Percentiles rank a stretch among this genome's conserved stretches.
phyloP scores from a whole-genome alignment of 1,140 invertebrate genomes.

The Phocides pigmalion region DNA sequence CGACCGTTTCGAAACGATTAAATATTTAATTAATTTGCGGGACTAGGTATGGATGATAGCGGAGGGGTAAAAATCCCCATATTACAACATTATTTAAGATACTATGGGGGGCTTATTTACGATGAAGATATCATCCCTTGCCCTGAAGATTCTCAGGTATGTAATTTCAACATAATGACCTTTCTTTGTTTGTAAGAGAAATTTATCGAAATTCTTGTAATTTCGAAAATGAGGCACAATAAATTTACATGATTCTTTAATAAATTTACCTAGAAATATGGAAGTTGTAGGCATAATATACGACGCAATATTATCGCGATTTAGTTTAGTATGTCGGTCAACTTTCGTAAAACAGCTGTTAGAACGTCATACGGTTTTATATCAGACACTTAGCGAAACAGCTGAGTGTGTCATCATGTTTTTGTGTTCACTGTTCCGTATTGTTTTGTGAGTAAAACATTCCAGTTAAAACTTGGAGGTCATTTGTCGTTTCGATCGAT shows the following conservation, averaged over 20 bases:
- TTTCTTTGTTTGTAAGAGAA: constrained; percentile 28
- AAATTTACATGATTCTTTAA: neutral
- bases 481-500: constrained; percentile 15
- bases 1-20: constrained; percentile 8
- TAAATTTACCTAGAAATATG: neutral
- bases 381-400: constrained; percentile 48
- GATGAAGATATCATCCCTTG: constrained; percentile 19
- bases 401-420: constrained; percentile 50
- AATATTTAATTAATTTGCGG: constrained; percentile 6
- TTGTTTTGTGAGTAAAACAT: neutral
- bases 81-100: constrained; percentile 23
- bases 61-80: neutral
- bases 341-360: constrained; percentile 80
- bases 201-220: neutral
- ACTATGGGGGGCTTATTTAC: constrained; percentile 25
- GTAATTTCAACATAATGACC: constrained; percentile 28
- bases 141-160: constrained; percentile 19
- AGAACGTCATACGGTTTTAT: constrained; percentile 66
- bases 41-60: constrained; percentile 24
- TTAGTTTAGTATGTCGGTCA: constrained; percentile 47
- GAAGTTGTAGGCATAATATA: constrained; percentile 19
- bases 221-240: neutral
- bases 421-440: constrained; percentile 7
- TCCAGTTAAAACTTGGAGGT: constrained; percentile 29
- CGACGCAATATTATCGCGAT: constrained; percentile 40